A percentile compares a stretch with the other conserved stretches of the same genome.
Conservation (phyloP, 2,113 vertebrate genomes). For the Hippocampus mohnikei region DNA sequence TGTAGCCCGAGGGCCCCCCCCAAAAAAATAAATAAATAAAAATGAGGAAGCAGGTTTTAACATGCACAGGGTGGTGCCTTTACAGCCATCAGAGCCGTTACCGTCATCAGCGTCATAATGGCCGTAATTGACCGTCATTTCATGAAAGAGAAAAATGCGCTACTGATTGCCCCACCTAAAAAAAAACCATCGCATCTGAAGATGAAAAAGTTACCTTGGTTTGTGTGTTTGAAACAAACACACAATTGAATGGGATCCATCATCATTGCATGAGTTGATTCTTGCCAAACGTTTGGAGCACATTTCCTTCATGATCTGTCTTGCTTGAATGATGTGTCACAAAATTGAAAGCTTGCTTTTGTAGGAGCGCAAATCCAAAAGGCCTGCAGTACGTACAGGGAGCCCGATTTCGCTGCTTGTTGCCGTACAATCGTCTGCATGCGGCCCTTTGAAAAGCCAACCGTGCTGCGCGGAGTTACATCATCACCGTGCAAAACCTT, state of each 20-base stretch:
- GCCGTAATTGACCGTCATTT: constrained; percentile 5
- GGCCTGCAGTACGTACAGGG: not conserved
- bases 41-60: constrained; percentile 1
- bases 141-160: not conserved
- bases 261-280: not conserved
- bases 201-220: not conserved
- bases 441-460: not conserved
- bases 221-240: not conserved
- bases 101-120: not conserved
- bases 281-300: not conserved
- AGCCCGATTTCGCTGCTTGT: not conserved
- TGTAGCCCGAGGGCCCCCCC: constrained; percentile 13
- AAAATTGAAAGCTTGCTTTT: not conserved
- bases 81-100: not conserved
- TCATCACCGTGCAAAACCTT: not conserved
- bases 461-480: not conserved
- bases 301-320: not conserved
- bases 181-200: not conserved
- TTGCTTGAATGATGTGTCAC: not conserved
- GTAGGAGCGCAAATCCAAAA: not conserved
- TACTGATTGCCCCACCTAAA: not conserved
- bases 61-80: constrained; percentile 14
- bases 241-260: not conserved
- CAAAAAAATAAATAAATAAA: not conserved
- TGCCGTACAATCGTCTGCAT: not conserved